Base-by-base conservation (phyloP, 2,888 invertebrate genomes). In the Zhengitettix transpicula region DNA sequence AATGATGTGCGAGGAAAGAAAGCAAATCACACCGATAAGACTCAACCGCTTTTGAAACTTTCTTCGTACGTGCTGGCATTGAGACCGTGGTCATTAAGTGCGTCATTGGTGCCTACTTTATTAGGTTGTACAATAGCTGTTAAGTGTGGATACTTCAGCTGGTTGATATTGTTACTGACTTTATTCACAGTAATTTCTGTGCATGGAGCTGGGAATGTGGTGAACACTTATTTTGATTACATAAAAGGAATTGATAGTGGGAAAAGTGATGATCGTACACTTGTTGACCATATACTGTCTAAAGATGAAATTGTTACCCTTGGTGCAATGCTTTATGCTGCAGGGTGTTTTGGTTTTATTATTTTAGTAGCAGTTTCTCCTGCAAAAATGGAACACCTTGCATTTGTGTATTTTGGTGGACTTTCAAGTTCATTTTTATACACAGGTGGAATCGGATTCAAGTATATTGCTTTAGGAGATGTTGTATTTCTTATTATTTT, bases 171-270 rank as follows among this genome's bases (percentile, higher is more conserved):
- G 65, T 68, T 94, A 54, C 77, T 92, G 14, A 93, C 94, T 3
- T 77, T 90, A 57, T 82, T 90, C 67, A 94, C 93, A 5, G 87
- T 93, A 28, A 80, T 94, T 62, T 89, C 89, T 1, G 96, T 96
- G 5, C 96, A 97, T 71, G 93, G 94, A 62, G 96, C 96, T 62
- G 96, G 95, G 58, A 97, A 97, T 74, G 85, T 96, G 52, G 95
- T 97, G 40, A 96, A 96, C 73, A 96, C 96, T 0, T 96, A 95
- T 72, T 96, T 88, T 72, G 96, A 97, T 74, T 97, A 89, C 71
- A 84, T 90, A 42, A 91, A 91, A 76, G 96, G 90, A 55, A 93
- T 96, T 60, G 96, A 97, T 73, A 89, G 88, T 71, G 81, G 89
- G 64, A 92, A 89, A 75, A 91, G 93, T 66, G 95, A 96, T 70